Conservation (phyloP, 2,888 invertebrate species). For the Glaucopsyche alexis region DNA sequence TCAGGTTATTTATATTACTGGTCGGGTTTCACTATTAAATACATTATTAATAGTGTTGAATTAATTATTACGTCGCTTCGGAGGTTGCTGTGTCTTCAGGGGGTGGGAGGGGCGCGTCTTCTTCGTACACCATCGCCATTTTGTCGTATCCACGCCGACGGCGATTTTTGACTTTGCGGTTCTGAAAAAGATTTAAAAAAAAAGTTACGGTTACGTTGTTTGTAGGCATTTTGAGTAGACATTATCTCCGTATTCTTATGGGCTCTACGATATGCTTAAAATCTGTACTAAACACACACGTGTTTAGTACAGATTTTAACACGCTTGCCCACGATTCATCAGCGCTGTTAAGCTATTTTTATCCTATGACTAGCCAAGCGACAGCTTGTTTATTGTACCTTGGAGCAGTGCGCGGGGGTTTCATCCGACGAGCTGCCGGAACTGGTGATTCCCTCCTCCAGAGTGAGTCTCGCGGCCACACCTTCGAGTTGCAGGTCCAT, state of each 20-base stretch:
- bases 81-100: constrained; percentile 37
- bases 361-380: too few species aligned
- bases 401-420: constrained; percentile 22
- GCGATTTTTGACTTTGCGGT: constrained; percentile 28
- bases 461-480: constrained; percentile 76
- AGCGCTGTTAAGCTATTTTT: too few species aligned
- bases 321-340: too few species aligned
- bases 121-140: constrained; percentile 84
- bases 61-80: background rate
- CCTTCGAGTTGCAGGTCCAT: constrained; percentile 84
- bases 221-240: too few species aligned
- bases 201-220: background rate
- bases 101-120: constrained; percentile 84
- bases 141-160: constrained; percentile 75
- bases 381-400: constrained; percentile 36
- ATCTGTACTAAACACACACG: too few species aligned
- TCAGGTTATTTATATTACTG: too few species aligned
- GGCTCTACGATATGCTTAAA: too few species aligned
- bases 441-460: constrained; percentile 82
- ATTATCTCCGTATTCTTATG: too few species aligned
- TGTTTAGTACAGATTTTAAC: too few species aligned
- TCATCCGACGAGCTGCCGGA: constrained; percentile 76
- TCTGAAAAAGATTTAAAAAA: constrained; percentile 41
- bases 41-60: background rate
- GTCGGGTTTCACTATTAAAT: too few species aligned